Base-by-base conservation (phyloP, 2,888 invertebrate genomes). In the Noctua janthina region DNA sequence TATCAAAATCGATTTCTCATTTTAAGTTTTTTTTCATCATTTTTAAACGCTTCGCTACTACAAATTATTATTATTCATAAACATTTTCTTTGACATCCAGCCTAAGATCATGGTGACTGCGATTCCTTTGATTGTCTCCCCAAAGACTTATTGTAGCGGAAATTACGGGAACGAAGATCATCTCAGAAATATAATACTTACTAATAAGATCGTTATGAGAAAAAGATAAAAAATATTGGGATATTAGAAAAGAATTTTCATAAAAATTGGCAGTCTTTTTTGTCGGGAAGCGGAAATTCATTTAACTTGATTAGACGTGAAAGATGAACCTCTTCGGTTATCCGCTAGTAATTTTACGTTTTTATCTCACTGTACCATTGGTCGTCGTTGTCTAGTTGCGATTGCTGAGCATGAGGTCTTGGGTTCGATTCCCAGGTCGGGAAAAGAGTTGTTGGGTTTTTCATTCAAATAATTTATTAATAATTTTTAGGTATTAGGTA, bases 131-230 rank as follows among this genome's bases (percentile, higher is more conserved):
- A 72, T 29, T 54, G 56, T 39, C 46, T 15, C 39, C 78, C 43
- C 39, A 64, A 49, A 62, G 10, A 73, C 5, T 75, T 78, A 75
- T 73, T 86, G 46, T 35, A 75, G 78, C 78, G 86, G 82, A 86
- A 86, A 82, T 86, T 72, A 73, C 59, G 39, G 64, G 64, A 76
- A 66, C 35, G 59, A 54, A 59, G 64, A 73, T 82, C 35, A 78
- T 75, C 72, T 74, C 23, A 49, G 49, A 72, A 64, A 77, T 82
- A 77, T 70, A 49, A 85, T 66, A 77, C 59, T 82, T 46, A 77
- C 59, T 82, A 74, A 72, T 86, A 82, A 74, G 59, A 73, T 29
- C 51, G 20, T 46, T 75, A 59, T 64, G n/a, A 79, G 62, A 74
- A 82, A 79, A 77, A 75, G 66, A 59, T 71, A 51, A 79, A 82